A percentile compares a stretch with the other conserved stretches of the same genome.
Conservation (phyloP, 2,888 invertebrate genomes). For the Epistrophe grossulariae region DNA sequence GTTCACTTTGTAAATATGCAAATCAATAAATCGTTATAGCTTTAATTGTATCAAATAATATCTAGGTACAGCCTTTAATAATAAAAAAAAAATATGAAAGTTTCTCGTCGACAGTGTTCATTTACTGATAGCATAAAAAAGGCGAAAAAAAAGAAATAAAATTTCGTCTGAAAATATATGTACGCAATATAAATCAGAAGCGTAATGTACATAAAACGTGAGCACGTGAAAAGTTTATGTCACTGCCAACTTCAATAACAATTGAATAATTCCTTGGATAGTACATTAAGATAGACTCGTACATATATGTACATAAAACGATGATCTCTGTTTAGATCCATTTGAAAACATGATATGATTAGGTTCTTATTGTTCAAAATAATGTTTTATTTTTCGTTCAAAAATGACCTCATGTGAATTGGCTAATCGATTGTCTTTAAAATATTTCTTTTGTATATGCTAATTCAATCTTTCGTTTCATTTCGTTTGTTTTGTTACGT, state of each 20-base stretch:
- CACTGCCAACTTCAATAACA: constrained; percentile 34
- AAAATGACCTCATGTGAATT: constrained; percentile 12
- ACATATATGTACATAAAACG: not conserved
- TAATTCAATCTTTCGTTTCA: not conserved
- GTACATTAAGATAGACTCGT: not conserved
- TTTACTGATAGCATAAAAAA: not conserved
- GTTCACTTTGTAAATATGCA: not conserved
- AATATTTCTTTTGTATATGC: not conserved
- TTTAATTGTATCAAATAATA: not conserved
- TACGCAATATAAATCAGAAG: not conserved
- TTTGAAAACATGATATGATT: constrained; percentile 11
- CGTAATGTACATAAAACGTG: constrained; percentile 12
- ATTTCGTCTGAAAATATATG: not conserved
- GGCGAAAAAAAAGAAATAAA: not conserved
- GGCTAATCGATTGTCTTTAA: constrained; percentile 19
- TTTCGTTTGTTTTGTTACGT: constrained; percentile 14
- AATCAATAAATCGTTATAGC: constrained; percentile 18
- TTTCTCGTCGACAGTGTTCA: not conserved
- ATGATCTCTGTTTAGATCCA: constrained; percentile 17
- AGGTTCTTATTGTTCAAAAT: constrained; percentile 11
- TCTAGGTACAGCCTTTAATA: not conserved
- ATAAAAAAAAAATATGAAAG: not conserved
- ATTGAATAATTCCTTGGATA: constrained; percentile 40
- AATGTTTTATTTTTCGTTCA: not conserved
- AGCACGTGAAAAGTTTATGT: constrained; percentile 36